phyloP scores from a whole-genome alignment of 2,113 vertebrate genomes.

The Trochalopteron elliotii region DNA sequence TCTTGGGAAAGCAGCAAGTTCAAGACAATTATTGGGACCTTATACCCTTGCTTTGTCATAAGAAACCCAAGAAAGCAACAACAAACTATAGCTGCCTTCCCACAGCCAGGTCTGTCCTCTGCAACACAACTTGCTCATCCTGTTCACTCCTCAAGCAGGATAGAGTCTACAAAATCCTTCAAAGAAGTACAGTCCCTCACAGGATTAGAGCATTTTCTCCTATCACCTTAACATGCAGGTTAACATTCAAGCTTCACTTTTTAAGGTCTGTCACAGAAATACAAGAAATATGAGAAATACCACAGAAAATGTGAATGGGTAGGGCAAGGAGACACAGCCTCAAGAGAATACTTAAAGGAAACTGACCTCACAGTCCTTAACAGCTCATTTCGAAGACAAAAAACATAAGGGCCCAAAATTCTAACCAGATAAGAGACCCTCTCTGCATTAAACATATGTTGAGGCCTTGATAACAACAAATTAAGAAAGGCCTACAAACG shows the following conservation, averaged over 20 bases:
- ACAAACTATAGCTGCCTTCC: background rate
- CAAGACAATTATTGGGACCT: background rate
- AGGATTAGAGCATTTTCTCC: background rate
- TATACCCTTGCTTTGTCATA: background rate
- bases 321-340: background rate
- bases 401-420: background rate
- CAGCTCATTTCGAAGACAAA: background rate
- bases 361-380: background rate
- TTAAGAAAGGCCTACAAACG: background rate
- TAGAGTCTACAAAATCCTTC: background rate
- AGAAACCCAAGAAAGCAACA: background rate
- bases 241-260: background rate
- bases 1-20: slow-evolving; percentile 25
- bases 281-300: background rate
- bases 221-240: background rate
- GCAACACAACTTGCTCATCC: background rate
- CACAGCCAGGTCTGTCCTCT: background rate
- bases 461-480: background rate
- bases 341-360: background rate
- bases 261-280: background rate
- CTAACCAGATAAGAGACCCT: background rate
- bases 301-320: background rate
- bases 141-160: background rate
- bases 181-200: background rate
- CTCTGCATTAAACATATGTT: background rate